phyloP scores from a whole-genome alignment of 2,888 invertebrate genomes.

The Oxytorus armatus region DNA sequence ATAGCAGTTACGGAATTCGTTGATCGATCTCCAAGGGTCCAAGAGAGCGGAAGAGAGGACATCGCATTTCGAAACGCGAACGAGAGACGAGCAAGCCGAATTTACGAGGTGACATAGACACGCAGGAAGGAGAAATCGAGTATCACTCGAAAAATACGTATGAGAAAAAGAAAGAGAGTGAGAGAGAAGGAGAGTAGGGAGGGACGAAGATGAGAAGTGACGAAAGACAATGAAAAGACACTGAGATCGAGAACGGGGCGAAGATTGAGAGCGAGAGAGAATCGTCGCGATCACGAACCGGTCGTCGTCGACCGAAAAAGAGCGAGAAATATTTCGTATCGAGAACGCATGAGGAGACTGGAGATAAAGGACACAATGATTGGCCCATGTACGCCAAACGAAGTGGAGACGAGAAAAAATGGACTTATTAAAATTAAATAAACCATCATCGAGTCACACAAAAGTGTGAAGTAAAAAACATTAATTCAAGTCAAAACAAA shows the following conservation, averaged over 20 bases:
- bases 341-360: constrained; percentile 10
- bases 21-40: constrained; percentile 49
- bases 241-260: constrained; percentile 34
- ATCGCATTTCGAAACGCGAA: constrained; percentile 13
- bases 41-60: constrained; percentile 56
- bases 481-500: not conserved
- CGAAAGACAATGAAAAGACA: constrained; percentile 57
- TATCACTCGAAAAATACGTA: constrained; percentile 61
- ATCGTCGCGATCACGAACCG: constrained; percentile 66
- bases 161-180: constrained; percentile 19
- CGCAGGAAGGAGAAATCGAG: constrained; percentile 21
- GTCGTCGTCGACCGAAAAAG: constrained; percentile 49
- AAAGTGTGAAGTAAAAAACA: not conserved
- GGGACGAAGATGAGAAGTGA: constrained; percentile 57
- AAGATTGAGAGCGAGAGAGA: constrained; percentile 53
- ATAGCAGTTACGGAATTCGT: constrained; percentile 60
- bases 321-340: constrained; percentile 49
- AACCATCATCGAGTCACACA: too few species aligned
- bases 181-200: constrained; percentile 40
- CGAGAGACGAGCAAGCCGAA: constrained; percentile 60
- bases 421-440: constrained; percentile 8
- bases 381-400: constrained; percentile 24
- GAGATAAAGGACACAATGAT: constrained; percentile 10
- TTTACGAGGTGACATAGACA: constrained; percentile 69
- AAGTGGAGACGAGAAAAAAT: not conserved